Evolutionary conservation across 2,888 invertebrate genomes (phyloP).

Genomic region (Nephrotoma appendiculata): DNA sequence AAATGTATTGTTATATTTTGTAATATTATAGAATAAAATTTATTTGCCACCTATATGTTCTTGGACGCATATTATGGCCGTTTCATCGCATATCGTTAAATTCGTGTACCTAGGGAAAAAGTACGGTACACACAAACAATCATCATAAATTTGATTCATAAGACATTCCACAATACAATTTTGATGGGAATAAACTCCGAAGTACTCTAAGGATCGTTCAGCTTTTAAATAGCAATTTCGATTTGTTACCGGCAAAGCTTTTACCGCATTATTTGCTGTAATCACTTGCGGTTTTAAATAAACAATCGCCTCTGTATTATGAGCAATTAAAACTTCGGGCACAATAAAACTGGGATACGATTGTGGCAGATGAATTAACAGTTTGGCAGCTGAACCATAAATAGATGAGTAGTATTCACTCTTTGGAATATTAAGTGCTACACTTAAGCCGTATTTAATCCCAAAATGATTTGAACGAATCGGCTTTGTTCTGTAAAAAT

Average conservation of each 20-base stretch:
- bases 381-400: not conserved
- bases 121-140: not conserved
- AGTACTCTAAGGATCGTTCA: not conserved
- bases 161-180: not conserved
- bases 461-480: not conserved
- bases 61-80: not conserved
- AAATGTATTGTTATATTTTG: not conserved
- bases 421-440: not conserved
- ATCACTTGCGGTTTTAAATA: not conserved
- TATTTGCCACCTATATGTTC: not conserved
- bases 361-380: not conserved
- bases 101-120: not conserved
- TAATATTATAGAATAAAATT: not conserved
- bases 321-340: not conserved
- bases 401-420: not conserved
- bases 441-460: not conserved
- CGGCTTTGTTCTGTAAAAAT: not conserved
- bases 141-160: not conserved
- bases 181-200: not conserved
- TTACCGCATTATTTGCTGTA: not conserved
- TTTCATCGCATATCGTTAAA: not conserved
- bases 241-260: not conserved
- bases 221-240: not conserved
- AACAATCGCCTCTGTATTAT: not conserved
- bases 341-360: not conserved